A percentile compares a stretch with the other conserved stretches of the same genome.
phyloP scores from a whole-genome alignment of 2,888 invertebrate species.

The Diaprepes abbreviatus region DNA sequence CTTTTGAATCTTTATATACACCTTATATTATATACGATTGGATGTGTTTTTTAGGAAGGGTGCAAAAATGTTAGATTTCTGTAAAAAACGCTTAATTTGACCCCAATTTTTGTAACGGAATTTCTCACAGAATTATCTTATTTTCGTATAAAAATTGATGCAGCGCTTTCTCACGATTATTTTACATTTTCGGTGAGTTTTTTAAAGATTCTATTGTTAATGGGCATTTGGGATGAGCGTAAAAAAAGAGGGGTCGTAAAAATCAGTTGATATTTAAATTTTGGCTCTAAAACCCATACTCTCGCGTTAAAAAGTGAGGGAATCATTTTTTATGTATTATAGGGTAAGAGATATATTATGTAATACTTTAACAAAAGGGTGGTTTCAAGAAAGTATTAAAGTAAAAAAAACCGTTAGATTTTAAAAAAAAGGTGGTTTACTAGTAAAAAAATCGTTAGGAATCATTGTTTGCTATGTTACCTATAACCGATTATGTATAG shows the following conservation, averaged over 20 bases:
- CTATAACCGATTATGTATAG: neutral
- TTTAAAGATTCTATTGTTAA: slow-evolving; percentile 7
- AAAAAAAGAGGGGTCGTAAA: neutral
- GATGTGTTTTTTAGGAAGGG: slow-evolving; percentile 33
- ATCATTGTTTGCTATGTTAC: neutral
- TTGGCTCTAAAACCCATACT: neutral
- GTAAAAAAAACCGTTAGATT: neutral
- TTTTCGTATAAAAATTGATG: slow-evolving; percentile 30
- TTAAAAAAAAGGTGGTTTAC: neutral
- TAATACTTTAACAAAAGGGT: neutral
- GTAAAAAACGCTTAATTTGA: slow-evolving; percentile 40
- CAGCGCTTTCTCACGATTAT: slow-evolving; percentile 17
- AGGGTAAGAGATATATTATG: neutral
- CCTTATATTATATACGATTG: slow-evolving; percentile 31
- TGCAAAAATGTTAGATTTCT: slow-evolving; percentile 29
- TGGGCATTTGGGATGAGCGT: neutral
- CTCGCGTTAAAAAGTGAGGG: neutral
- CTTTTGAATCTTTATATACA: slow-evolving; percentile 26
- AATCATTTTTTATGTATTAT: neutral
- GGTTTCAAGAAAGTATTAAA: neutral
- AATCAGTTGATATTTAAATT: slow-evolving; percentile 11
- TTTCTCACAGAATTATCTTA: slow-evolving; percentile 60
- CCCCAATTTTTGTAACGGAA: slow-evolving; percentile 58
- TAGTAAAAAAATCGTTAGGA: slow-evolving; percentile 5
- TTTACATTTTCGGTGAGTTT: slow-evolving; percentile 3